phyloP scores from a whole-genome alignment of 2,888 invertebrate species.

The Chirona hameri region DNA sequence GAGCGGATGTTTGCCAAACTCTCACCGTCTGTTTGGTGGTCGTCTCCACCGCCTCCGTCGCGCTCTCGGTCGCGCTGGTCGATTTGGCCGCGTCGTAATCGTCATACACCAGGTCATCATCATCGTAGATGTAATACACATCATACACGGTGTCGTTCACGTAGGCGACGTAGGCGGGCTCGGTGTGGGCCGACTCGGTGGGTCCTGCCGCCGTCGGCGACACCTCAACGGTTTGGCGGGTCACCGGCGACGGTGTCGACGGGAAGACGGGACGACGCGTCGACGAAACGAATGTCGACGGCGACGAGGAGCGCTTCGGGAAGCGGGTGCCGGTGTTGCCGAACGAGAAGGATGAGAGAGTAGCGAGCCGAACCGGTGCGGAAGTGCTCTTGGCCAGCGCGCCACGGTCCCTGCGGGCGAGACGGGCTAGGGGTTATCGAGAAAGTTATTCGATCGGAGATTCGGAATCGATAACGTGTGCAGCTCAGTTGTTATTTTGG shows the following conservation, averaged over 20 bases:
- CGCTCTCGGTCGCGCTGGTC: not conserved
- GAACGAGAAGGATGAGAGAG: conserved; percentile 25
- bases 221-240: not conserved
- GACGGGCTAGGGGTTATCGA: not conserved
- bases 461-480: too few relatives aligned
- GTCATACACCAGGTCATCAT: conserved; percentile 25
- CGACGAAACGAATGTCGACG: conserved; percentile 3
- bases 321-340: conserved; percentile 26
- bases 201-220: not conserved
- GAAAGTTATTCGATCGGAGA: too few relatives aligned
- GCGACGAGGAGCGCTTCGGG: not conserved
- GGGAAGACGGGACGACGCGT: not conserved
- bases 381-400: not conserved
- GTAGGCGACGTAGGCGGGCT: conserved; percentile 29
- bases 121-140: conserved; percentile 30
- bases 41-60: not conserved
- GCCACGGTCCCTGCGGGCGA: not conserved
- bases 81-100: not conserved
- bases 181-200: not conserved
- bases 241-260: not conserved
- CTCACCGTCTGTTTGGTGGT: not conserved
- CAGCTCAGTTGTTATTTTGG: too few relatives aligned
- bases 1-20: too few relatives aligned
- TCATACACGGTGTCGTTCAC: conserved; percentile 29
- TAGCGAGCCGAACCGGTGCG: conserved; percentile 13